Conservation (phyloP, 2,113 vertebrate species). For the Pterocles orientalis region DNA sequence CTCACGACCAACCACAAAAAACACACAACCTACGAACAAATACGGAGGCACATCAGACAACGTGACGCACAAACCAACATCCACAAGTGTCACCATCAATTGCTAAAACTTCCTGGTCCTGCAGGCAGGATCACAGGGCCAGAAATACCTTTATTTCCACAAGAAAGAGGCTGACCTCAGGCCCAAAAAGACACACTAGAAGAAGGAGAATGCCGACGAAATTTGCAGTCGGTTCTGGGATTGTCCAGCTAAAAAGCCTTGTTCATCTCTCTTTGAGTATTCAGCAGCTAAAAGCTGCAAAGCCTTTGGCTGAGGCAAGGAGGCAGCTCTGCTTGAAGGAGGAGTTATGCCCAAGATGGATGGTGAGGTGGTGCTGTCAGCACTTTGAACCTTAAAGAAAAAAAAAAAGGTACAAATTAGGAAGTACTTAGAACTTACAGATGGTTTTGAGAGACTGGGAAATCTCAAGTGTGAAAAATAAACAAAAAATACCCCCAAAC, state of each 20-base stretch:
- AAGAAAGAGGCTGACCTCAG: background rate
- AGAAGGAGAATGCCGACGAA: background rate
- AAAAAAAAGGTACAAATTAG: background rate
- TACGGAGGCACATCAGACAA: background rate
- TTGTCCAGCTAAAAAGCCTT: background rate
- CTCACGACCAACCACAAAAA: background rate
- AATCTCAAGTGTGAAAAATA: background rate
- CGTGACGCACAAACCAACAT: background rate
- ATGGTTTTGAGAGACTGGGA: background rate
- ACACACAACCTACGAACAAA: background rate
- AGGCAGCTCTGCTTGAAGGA: background rate
- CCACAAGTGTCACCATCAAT: background rate
- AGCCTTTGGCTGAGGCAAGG: background rate
- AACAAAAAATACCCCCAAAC: background rate
- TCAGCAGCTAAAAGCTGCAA: background rate
- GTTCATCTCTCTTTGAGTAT: background rate
- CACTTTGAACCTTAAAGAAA: background rate
- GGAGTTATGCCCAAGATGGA: fast-evolving
- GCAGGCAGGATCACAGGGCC: fast-evolving
- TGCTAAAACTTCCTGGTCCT: background rate
- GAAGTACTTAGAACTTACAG: background rate
- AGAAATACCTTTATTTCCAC: background rate
- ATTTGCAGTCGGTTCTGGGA: background rate
- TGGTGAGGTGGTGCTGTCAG: background rate
- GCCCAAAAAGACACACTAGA: background rate